Base-by-base conservation (phyloP, 2,888 invertebrate genomes). In the Cheilosia soror region DNA sequence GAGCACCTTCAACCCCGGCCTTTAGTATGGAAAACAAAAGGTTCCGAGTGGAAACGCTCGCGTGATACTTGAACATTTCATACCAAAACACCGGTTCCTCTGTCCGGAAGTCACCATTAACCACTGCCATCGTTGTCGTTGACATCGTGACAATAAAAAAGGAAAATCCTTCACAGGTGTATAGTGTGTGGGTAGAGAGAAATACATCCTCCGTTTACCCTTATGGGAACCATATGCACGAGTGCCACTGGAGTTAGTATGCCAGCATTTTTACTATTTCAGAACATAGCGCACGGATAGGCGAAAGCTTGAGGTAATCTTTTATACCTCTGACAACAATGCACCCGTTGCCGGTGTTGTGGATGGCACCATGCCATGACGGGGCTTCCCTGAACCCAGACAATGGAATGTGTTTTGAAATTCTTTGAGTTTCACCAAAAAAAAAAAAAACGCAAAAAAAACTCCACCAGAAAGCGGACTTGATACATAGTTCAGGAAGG, bases 241-340 rank as follows among this genome's bases (percentile, higher is more conserved):
- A 76, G 44, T 71, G 60, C 15, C 49, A 65, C 62, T 62, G 20
- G 63, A 53, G 51, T 13, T 73, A 73, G 65, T 53, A 13, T 57
- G 73, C 47, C 60, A 60, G 44, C 49, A 60, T 55, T 81, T 69
- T 75, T 76, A 62, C 25, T 42, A 68, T 71, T 66, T 79, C 53
- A 13, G 66, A 72, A 68, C 40, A 69, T 42, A 47, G 53, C 40
- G n/a, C 58, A 73, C 49, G 75, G 63, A 75, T 78, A 84, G 80
- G 72, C 68, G 44, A 85, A 51, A 72, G 62, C 76, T 81, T 4
- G 57, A 81, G 85, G 81, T 85, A 85, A 85, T 85, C 85, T 77
- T 85, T 85, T 85, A 85, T 85, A 77, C 63, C 76, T 81, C 85
- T 81, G 81, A 85, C 85, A 85, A 85, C 81, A 85, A 85, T 85